A percentile compares a stretch with the other conserved stretches of the same genome.
Conservation (phyloP, 2,888 invertebrate genomes). For the Hypolimnas misippus region DNA sequence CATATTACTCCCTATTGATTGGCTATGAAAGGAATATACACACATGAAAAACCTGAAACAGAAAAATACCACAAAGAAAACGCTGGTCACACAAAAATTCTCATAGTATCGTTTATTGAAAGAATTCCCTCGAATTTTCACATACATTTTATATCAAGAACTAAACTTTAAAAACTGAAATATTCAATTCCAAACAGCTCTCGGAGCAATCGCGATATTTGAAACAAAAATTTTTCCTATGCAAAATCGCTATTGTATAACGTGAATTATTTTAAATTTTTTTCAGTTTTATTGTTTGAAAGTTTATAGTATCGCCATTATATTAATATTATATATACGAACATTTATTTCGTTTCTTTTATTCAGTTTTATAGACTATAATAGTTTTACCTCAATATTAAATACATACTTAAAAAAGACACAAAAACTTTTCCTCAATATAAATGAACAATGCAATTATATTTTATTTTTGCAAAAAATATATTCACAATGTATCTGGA, state of each 20-base stretch:
- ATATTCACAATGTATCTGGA: too few species aligned
- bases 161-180: neutral
- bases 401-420: too few species aligned
- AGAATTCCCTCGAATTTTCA: neutral
- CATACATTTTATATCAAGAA: slow-evolving; percentile 3
- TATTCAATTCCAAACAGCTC: slow-evolving; percentile 1
- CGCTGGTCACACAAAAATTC: neutral
- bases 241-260: neutral
- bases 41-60: neutral
- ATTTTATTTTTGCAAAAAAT: too few species aligned
- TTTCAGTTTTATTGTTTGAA: neutral
- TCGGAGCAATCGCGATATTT: neutral
- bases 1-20: neutral
- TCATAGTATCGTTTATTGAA: neutral
- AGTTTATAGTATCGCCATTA: neutral
- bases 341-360: neutral
- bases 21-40: neutral
- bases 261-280: neutral
- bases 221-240: slow-evolving; percentile 1
- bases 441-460: too few species aligned
- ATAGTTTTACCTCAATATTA: too few species aligned
- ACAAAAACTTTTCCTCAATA: too few species aligned
- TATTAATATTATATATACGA: neutral
- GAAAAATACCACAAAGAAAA: neutral
- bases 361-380: neutral